Evolutionary conservation across 2,113 vertebrate species (phyloP), one percentile per base, ranked within the genome.

Genomic region (Nothobranchius furzeri): DNA sequence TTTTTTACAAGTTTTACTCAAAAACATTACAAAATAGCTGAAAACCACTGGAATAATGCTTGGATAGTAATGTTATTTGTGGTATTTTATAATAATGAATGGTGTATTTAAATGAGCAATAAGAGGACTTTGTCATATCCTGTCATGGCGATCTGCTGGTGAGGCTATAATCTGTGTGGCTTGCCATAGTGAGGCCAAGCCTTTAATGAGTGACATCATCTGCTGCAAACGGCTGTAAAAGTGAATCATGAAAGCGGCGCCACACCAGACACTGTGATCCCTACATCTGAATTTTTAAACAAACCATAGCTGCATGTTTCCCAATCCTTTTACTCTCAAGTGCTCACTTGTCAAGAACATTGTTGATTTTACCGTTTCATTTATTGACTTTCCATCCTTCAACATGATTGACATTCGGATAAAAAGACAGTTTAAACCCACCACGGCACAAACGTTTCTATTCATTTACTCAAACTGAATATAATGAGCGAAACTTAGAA

Each of bases 331-430:
- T 47, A 12, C 20, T 47, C 13, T 47, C 24, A 5, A 12, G 25
- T 30, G 13, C 12, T 9, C 20, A 30, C 25, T 30, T 15, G 24
- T 46, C 43, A 60, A 60, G 25, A 45, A 12, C 24, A 17, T 40
- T 3, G 42, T 42, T 57, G 55, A 57, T 57, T 58, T 56, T 40
- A 56, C 54, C 40, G 15, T 56, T 56, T 30, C 9, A 43, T 58
- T 9, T 11, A 46, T 24, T 46, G 20, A 13, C 40, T 25, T 24
- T 36, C 42, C 24, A 5, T 24, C 20, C 43, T 60, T 60, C 58
- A 30, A 10, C 20, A 15, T 40, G 54, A 37, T 15, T 60, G 43
- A 60, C 20, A 47, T 30, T 24, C 30, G 2, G 52, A 1, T 13
- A 13, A 13, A 14, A 30, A 54, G 25, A 54, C 25, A 30, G 52